phyloP scores from a whole-genome alignment of 1,140 invertebrate genomes.

The Orius insidiosus region DNA sequence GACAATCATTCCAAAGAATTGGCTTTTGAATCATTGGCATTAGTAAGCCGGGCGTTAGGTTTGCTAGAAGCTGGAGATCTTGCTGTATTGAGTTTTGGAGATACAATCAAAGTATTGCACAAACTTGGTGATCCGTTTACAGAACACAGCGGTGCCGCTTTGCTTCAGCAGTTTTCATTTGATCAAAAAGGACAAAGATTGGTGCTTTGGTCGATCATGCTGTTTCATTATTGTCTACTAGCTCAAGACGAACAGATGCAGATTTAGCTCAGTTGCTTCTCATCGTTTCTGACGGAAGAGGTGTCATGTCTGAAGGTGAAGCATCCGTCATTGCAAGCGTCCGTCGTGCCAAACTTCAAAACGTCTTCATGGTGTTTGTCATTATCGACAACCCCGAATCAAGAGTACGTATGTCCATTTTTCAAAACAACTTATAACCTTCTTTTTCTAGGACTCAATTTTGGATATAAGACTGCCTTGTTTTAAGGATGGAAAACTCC shows the following conservation, averaged over 20 bases:
- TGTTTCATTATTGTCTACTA: slow-evolving; percentile 41
- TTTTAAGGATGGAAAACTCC: slow-evolving; percentile 44
- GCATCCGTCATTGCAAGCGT: slow-evolving; percentile 60
- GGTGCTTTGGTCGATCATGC: slow-evolving; percentile 62
- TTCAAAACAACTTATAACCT: neutral
- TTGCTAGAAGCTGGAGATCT: slow-evolving; percentile 87
- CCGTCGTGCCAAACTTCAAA: slow-evolving; percentile 52
- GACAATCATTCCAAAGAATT: slow-evolving; percentile 73
- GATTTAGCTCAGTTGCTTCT: slow-evolving; percentile 74
- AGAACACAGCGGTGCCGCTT: slow-evolving; percentile 55
- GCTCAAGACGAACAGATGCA: slow-evolving; percentile 23
- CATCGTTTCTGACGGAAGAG: slow-evolving; percentile 86
- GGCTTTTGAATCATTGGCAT: slow-evolving; percentile 83
- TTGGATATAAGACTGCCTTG: slow-evolving; percentile 70
- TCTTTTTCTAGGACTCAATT: slow-evolving; percentile 60
- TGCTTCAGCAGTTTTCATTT: slow-evolving; percentile 62
- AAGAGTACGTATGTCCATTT: slow-evolving; percentile 40
- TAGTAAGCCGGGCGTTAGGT: slow-evolving; percentile 81
- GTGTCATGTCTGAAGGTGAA: slow-evolving; percentile 77
- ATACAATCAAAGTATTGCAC: slow-evolving; percentile 65
- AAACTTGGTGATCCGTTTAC: slow-evolving; percentile 72
- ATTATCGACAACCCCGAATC: slow-evolving; percentile 86
- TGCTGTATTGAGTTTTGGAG: slow-evolving; percentile 83
- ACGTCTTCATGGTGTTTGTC: slow-evolving; percentile 88
- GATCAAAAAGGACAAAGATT: slow-evolving; percentile 65